Conservation (phyloP, 1,140 invertebrate genomes). For the Helicorthomorpha holstii region DNA sequence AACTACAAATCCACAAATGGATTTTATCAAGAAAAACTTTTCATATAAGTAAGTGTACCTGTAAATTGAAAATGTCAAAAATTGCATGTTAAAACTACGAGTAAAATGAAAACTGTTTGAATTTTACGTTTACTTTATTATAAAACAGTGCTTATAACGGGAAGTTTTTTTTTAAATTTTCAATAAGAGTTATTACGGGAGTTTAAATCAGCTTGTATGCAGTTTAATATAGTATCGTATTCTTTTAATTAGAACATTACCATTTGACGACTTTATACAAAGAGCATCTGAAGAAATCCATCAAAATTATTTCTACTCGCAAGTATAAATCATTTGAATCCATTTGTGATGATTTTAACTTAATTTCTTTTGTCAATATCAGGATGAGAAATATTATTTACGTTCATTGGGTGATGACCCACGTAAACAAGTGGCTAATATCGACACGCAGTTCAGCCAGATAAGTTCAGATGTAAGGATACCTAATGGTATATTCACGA, state of each 20-base stretch:
- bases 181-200: too few relatives aligned
- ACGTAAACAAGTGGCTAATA: slow-evolving; percentile 33
- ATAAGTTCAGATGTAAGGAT: slow-evolving; percentile 30
- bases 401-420: slow-evolving; percentile 34
- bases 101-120: too few relatives aligned
- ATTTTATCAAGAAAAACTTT: slow-evolving; percentile 41
- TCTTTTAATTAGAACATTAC: slow-evolving; percentile 22
- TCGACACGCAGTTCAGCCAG: slow-evolving; percentile 30
- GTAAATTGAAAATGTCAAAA: slow-evolving; percentile 4
- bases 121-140: too few relatives aligned
- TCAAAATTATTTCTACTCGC: slow-evolving; percentile 23
- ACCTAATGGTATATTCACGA: slow-evolving; percentile 27
- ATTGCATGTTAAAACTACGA: slow-evolving; percentile 3
- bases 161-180: too few relatives aligned
- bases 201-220: too few relatives aligned
- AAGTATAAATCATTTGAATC: slow-evolving; percentile 15
- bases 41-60: slow-evolving; percentile 25
- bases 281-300: slow-evolving; percentile 23
- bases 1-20: slow-evolving; percentile 26
- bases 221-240: too few relatives aligned
- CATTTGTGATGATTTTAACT: not conserved
- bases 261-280: slow-evolving; percentile 29
- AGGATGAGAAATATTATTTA: slow-evolving; percentile 36
- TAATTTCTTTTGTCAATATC: slow-evolving; percentile 9
- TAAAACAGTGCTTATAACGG: too few relatives aligned